Evolutionary conservation across 2,797 vertebrate species (phyloP).

Genomic region (Centroberyx gerrardi): DNA sequence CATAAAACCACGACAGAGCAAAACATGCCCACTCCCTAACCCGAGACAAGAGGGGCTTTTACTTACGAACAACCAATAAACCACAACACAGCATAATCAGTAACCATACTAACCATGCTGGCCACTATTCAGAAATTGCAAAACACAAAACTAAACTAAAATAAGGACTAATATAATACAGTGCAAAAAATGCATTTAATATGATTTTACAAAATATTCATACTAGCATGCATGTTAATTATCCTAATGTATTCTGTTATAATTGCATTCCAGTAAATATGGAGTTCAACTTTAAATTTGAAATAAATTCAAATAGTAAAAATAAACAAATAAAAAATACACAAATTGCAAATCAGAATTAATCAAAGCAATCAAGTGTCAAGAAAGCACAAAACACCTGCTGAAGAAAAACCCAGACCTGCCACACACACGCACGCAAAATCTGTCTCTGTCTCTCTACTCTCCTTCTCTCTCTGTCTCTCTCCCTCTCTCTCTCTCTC

Average conservation of each 20-base stretch:
- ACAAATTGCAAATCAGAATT: slow-evolving; percentile 5
- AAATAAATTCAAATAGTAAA: slow-evolving; percentile 13
- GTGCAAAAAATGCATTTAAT: slow-evolving; percentile 27
- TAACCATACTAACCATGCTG: not conserved
- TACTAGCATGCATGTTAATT: slow-evolving; percentile 3
- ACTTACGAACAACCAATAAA: slow-evolving; percentile 61
- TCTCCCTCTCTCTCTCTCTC: slow-evolving; percentile 44
- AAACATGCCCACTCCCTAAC: slow-evolving; percentile 60
- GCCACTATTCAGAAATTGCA: slow-evolving; percentile 8
- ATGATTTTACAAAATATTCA: slow-evolving; percentile 35
- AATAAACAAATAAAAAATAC: not conserved
- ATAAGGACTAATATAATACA: slow-evolving; percentile 22
- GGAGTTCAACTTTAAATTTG: not conserved
- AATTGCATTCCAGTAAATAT: not conserved
- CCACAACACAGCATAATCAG: slow-evolving; percentile 45
- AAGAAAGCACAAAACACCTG: slow-evolving; percentile 55
- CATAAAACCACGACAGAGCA: slow-evolving; percentile 69
- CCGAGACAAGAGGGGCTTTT: slow-evolving; percentile 56
- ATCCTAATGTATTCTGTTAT: not conserved
- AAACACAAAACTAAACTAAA: slow-evolving; percentile 30
- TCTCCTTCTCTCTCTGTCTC: slow-evolving; percentile 30
- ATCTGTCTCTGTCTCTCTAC: slow-evolving; percentile 38
- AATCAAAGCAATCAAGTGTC: slow-evolving; percentile 21
- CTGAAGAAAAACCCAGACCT: slow-evolving; percentile 23
- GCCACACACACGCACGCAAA: slow-evolving; percentile 37